Evolutionary conservation across 2,113 vertebrate genomes (phyloP).

Genomic region (Dinomys branickii): DNA sequence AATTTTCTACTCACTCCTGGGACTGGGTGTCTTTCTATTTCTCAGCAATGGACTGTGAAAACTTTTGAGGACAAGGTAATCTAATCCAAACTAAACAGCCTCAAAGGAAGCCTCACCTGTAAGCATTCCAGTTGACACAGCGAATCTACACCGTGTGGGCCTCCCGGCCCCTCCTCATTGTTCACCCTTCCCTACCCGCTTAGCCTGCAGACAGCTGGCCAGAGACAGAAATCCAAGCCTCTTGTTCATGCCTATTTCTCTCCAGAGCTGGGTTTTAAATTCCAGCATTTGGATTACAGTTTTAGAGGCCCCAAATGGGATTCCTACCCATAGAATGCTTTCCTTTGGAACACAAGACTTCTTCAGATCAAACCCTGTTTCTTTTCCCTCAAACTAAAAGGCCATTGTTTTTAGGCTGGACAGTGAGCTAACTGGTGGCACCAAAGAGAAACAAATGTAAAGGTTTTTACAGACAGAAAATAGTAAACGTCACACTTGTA

Average conservation of each 20-base stretch:
- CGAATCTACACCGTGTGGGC: slow-evolving; percentile 68
- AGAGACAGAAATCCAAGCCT: slow-evolving; percentile 83
- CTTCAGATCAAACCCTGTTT: background rate
- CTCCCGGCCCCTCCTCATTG: slow-evolving; percentile 54
- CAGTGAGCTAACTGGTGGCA: background rate
- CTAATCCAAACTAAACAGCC: slow-evolving; percentile 67
- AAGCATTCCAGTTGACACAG: slow-evolving; percentile 72
- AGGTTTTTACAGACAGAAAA: slow-evolving; percentile 21
- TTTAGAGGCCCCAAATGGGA: background rate
- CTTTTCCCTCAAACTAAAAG: slow-evolving; percentile 15
- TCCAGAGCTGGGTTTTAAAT: slow-evolving; percentile 71
- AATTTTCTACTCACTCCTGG: background rate
- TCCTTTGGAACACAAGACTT: background rate
- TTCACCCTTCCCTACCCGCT: slow-evolving; percentile 21
- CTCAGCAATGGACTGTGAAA: background rate
- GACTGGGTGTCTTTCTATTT: background rate
- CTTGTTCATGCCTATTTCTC: slow-evolving; percentile 70
- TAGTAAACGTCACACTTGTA: background rate
- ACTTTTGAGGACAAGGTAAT: slow-evolving; percentile 21
- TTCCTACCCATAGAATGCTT: background rate
- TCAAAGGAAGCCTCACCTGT: slow-evolving; percentile 67
- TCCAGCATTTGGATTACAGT: slow-evolving; percentile 79
- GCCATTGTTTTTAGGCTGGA: background rate
- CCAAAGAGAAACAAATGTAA: background rate
- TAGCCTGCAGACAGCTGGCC: slow-evolving; percentile 83